phyloP scores from a whole-genome alignment of 2,113 vertebrate genomes.

The Austrofundulus limnaeus region DNA sequence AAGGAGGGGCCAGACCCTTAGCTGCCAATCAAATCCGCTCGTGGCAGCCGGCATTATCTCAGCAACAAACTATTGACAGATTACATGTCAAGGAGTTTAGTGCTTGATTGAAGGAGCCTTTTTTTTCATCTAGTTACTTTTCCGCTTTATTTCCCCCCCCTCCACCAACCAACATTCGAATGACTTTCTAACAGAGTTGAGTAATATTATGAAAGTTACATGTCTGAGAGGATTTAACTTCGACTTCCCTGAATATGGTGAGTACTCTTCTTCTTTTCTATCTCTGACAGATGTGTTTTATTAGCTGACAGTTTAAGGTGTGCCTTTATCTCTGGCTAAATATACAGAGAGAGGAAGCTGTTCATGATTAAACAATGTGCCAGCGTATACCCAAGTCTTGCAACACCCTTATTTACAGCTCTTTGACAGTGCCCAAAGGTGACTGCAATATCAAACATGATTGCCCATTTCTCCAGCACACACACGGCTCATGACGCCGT shows the following conservation, averaged over 20 bases:
- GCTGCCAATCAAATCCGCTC: conserved; percentile 90
- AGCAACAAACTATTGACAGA: conserved; percentile 88
- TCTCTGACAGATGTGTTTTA: conserved; percentile 61
- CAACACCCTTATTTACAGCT: conserved; percentile 81
- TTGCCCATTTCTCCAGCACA: conserved; percentile 54
- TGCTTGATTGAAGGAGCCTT: conserved; percentile 84
- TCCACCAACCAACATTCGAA: conserved; percentile 74
- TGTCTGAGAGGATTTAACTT: conserved; percentile 98
- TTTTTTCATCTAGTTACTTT: conserved; percentile 77
- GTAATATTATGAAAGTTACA: conserved; percentile 99
- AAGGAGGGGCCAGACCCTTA: conserved; percentile 82
- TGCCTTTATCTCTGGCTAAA: conserved; percentile 71
- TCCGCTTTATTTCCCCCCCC: conserved; percentile 69
- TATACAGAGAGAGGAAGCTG: conserved; percentile 69
- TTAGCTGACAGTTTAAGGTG: conserved; percentile 72
- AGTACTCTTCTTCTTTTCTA: conserved; percentile 79
- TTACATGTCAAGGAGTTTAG: conserved; percentile 89
- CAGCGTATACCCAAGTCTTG: conserved; percentile 65
- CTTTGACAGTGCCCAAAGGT: conserved; percentile 75
- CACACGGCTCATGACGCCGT: conserved; percentile 40
- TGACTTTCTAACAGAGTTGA: conserved; percentile 83
- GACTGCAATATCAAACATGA: conserved; percentile 76
- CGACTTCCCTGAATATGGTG: conserved; percentile 99
- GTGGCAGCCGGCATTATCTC: conserved; percentile 88
- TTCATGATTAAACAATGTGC: conserved; percentile 73